phyloP scores from a whole-genome alignment of 2,113 vertebrate species.

The Rhipidura dahli region DNA sequence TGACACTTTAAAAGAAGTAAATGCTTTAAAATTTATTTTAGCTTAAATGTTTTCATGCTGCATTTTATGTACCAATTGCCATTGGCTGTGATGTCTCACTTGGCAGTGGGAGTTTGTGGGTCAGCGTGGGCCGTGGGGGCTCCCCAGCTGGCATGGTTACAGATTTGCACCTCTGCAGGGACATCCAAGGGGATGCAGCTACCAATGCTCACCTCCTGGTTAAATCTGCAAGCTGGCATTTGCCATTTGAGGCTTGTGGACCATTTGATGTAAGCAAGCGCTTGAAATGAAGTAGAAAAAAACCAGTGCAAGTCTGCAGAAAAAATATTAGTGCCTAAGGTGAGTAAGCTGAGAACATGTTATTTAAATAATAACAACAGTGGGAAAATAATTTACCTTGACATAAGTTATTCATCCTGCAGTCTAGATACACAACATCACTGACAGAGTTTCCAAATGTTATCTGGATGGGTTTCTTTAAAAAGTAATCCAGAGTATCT shows the following conservation, averaged over 20 bases:
- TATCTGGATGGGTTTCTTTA: neutral
- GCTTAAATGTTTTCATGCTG: neutral
- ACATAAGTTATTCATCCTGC: neutral
- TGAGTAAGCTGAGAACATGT: slow-evolving; percentile 29
- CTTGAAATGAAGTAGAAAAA: neutral
- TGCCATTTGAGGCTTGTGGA: neutral
- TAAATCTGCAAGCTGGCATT: neutral
- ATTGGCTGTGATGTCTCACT: neutral
- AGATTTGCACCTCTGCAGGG: neutral
- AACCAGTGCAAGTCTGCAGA: neutral
- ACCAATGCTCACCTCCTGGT: neutral
- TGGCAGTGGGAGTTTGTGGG: fast-evolving
- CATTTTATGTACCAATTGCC: neutral
- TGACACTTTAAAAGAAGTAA: neutral
- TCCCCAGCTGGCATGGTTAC: neutral
- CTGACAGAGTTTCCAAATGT: neutral
- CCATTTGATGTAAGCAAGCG: neutral
- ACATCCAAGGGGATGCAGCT: neutral
- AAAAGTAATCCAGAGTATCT: neutral
- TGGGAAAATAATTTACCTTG: slow-evolving; percentile 10
- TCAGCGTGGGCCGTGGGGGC: neutral
- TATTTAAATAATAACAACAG: slow-evolving; percentile 17
- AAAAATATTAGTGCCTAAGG: slow-evolving; percentile 11
- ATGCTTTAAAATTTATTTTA: neutral
- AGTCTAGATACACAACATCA: neutral